Evolutionary conservation across 2,888 invertebrate species (phyloP).

Genomic region (Ethmia dodecea): DNA sequence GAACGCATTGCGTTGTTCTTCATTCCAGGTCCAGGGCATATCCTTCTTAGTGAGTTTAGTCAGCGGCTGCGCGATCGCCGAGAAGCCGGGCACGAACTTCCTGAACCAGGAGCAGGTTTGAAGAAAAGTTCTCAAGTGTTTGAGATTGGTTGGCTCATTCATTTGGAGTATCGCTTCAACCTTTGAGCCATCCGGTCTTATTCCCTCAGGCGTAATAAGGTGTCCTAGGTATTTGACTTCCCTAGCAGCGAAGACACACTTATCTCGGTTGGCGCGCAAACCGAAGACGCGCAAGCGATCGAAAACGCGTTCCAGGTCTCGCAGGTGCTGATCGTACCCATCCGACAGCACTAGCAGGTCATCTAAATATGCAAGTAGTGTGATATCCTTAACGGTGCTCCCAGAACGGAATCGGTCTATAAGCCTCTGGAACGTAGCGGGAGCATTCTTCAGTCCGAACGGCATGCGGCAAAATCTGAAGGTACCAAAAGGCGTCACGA

Average conservation of each 20-base stretch:
- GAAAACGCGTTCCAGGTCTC: slow-evolving; percentile 26
- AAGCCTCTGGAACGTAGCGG: slow-evolving; percentile 24
- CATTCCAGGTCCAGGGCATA: slow-evolving; percentile 25
- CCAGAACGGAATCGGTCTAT: slow-evolving; percentile 24
- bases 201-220: slow-evolving; percentile 16
- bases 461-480: slow-evolving; percentile 27
- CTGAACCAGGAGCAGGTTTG: slow-evolving; percentile 35
- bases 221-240: slow-evolving; percentile 22
- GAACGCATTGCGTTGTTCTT: slow-evolving; percentile 20
- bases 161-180: slow-evolving; percentile 15
- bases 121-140: slow-evolving; percentile 20
- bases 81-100: slow-evolving; percentile 24
- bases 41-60: slow-evolving; percentile 28
- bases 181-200: slow-evolving; percentile 18
- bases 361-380: slow-evolving; percentile 26
- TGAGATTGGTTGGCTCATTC: slow-evolving; percentile 14
- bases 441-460: slow-evolving; percentile 27
- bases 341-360: slow-evolving; percentile 27
- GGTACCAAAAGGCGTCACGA: slow-evolving; percentile 25
- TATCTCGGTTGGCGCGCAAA: slow-evolving; percentile 23
- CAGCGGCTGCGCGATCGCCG: slow-evolving; percentile 26
- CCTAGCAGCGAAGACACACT: slow-evolving; percentile 23
- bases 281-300: slow-evolving; percentile 13
- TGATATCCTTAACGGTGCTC: slow-evolving; percentile 6
- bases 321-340: slow-evolving; percentile 23